Conservation (phyloP, 2,113 vertebrate genomes). For the Pteronura brasiliensis region DNA sequence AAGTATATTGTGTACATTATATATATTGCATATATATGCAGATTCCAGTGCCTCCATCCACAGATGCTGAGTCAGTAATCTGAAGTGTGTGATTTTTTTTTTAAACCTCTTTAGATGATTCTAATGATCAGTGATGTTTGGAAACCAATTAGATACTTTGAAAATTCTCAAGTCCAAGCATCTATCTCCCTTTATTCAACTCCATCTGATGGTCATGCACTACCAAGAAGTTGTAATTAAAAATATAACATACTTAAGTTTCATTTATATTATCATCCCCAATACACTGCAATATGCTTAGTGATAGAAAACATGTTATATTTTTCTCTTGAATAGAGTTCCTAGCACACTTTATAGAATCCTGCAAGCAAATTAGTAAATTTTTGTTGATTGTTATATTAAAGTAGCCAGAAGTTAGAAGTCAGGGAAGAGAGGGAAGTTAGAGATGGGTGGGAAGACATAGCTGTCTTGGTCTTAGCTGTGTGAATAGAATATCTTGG, state of each 20-base stretch:
- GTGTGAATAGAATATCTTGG: not conserved
- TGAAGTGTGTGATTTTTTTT: not conserved
- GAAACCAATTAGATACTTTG: not conserved
- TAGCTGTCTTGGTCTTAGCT: not conserved
- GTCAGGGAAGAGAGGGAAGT: not conserved
- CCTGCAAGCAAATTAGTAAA: not conserved
- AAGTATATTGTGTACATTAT: not conserved
- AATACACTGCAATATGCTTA: not conserved
- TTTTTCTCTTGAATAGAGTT: not conserved
- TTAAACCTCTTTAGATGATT: not conserved
- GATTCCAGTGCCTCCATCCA: not conserved
- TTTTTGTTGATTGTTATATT: slow-evolving; percentile 12
- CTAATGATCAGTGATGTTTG: not conserved
- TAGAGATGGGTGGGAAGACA: not conserved
- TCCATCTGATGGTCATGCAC: not conserved
- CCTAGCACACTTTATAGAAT: not conserved
- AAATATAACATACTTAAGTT: not conserved
- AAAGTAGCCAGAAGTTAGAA: slow-evolving; percentile 21
- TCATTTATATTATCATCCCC: not conserved
- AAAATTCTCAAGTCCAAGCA: not conserved
- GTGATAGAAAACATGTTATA: not conserved
- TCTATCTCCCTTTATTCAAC: not conserved
- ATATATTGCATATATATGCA: not conserved
- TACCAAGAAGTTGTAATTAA: not conserved
- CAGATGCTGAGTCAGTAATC: not conserved